Base-by-base conservation (phyloP, 2,888 invertebrate genomes). In the Athalia cordata region DNA sequence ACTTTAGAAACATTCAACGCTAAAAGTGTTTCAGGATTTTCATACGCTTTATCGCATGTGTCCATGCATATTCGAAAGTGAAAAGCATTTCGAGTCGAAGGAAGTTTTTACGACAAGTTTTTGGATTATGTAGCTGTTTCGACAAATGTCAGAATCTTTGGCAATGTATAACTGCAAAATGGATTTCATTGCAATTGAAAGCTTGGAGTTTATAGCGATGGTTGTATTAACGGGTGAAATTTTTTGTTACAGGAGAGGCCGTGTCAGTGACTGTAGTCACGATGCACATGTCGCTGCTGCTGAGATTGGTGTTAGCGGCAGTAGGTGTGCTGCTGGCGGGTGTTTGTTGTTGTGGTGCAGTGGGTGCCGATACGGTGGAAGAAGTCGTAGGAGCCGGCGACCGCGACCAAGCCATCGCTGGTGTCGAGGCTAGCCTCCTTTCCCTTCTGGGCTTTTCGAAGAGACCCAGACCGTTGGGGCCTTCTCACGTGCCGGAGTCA, bases 401-500 rank as follows among this genome's bases (percentile, higher is more conserved):
- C 84, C 87, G 87, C 83, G 86, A 89, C 82, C 86, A 88, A 82
- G 85, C 90, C 78, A 86, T 92, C 70, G 90, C 90, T 79, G 90
- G 91, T 79, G 90, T 93, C 76, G 94, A 94, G 88, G 89, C 91
- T 76, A 92, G 91, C 82, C 90, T 94, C 45, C 91, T 96, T 88
- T 91, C 93, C 86, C 88, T 94, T 90, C 92, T 94, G 84, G 94
- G 94, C 62, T 91, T 94, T 83, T 90, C 90, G 80, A 90, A 89
- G 80, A 90, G 93, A 90, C 95, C 92, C 81, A 91, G 89, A 88
- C 90, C 92, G 80, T 89, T 91, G 81, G 90, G 91, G 83, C 90
- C 90, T 80, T 88, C 91, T 55, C 91, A 93, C 84, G 91, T 98
- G 88, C 97, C 97, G 80, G 94, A 94, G 86, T 95, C 95, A 84